phyloP scores from a whole-genome alignment of 2,113 vertebrate species.

The Nothocercus nigrocapillus region DNA sequence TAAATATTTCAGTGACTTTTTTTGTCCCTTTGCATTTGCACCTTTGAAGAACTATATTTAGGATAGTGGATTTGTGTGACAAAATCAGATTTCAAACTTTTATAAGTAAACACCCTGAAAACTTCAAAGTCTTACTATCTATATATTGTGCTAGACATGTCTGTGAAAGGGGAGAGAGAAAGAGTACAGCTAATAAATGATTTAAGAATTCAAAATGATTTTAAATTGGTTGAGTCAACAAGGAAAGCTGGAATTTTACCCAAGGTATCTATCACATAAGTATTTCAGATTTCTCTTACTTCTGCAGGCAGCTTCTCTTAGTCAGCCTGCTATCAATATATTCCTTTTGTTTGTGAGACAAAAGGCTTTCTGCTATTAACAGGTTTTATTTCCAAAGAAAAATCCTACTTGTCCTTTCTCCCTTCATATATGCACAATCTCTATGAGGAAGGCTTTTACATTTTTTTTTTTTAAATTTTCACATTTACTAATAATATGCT shows the following conservation, averaged over 20 bases:
- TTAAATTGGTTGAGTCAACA: slow-evolving; percentile 32
- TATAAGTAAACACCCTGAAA: slow-evolving; percentile 15
- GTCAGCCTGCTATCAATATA: slow-evolving; percentile 23
- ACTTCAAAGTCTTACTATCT: neutral
- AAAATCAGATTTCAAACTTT: slow-evolving; percentile 39
- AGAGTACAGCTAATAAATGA: slow-evolving; percentile 27
- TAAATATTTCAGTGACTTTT: slow-evolving; percentile 44
- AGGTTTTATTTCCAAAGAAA: slow-evolving; percentile 29
- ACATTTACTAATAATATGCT: slow-evolving; percentile 1
- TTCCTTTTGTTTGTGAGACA: slow-evolving; percentile 25
- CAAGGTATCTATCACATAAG: neutral
- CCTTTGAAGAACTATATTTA: slow-evolving; percentile 30
- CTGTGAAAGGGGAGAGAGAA: neutral
- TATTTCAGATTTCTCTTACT: slow-evolving; percentile 12
- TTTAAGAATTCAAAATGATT: slow-evolving; percentile 41
- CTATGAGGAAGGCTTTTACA: neutral
- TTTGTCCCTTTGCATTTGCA: slow-evolving; percentile 41
- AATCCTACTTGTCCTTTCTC: neutral
- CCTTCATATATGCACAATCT: neutral
- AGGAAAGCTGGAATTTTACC: slow-evolving; percentile 7
- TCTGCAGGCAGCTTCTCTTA: neutral
- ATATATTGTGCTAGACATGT: neutral
- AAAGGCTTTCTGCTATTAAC: neutral
- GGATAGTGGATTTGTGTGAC: neutral
- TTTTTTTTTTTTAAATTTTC: neutral